Evolutionary conservation across 2,797 vertebrate genomes (phyloP).

Genomic region (Sebastes paucispinis): DNA sequence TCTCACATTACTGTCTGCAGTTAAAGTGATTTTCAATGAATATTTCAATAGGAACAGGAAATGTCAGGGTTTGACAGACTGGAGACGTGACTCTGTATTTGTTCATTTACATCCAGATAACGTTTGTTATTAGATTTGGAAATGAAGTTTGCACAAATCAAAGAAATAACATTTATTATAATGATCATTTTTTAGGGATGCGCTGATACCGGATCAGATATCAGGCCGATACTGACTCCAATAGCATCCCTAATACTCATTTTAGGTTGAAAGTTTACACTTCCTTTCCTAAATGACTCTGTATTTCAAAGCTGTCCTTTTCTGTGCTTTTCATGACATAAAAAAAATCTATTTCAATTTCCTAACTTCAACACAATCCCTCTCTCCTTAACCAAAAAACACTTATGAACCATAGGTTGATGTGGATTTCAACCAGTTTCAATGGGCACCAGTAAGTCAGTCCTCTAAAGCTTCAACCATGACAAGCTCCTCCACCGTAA

Average conservation of each 20-base stretch:
- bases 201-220: too few species aligned
- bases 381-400: constrained; percentile 51
- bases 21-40: constrained; percentile 19
- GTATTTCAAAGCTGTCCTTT: background rate
- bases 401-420: constrained; percentile 80
- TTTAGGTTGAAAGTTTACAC: background rate
- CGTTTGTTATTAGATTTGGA: background rate
- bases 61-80: background rate
- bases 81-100: background rate
- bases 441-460: constrained; percentile 79
- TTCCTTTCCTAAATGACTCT: background rate
- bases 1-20: constrained; percentile 6
- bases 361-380: constrained; percentile 39
- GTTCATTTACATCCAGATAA: constrained; percentile 24
- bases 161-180: background rate
- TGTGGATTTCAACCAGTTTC: constrained; percentile 86
- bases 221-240: too few species aligned
- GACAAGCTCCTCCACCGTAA: constrained; percentile 67
- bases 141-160: background rate
- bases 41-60: constrained; percentile 24
- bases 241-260: background rate
- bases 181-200: too few species aligned
- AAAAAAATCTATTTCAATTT: background rate
- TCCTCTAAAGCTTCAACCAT: constrained; percentile 74
- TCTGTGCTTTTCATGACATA: background rate